These are phyloP conservation scores for Trigoniulus corallinus DNA, from an alignment of 1,140 invertebrate genomes.

Conservation along the genomic window DNA sequence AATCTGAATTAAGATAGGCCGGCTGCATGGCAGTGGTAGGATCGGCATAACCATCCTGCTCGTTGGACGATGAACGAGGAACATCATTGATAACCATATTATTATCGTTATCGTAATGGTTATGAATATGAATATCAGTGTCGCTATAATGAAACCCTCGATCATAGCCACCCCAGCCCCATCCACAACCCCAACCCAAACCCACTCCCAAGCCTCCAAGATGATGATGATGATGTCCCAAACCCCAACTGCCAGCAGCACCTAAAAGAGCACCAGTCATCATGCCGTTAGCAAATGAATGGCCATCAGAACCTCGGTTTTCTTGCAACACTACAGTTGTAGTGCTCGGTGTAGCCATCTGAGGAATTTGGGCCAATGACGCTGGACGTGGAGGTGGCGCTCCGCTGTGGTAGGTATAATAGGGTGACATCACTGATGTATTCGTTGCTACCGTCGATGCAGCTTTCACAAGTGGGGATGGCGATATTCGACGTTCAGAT, in stretches of 20 bases:
- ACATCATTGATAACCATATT: not conserved
- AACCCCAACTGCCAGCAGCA: not conserved
- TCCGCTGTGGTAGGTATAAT: too few species aligned
- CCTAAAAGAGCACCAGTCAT: not conserved
- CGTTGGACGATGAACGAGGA: not conserved
- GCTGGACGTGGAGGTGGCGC: not conserved
- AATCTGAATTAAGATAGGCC: not conserved
- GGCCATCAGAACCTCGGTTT: not conserved
- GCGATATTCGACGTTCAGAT: too few species aligned
- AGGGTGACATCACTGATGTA: too few species aligned
- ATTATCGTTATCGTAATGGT: not conserved
- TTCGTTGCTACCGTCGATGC: too few species aligned
- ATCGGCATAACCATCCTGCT: not conserved
- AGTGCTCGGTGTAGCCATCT: too few species aligned
- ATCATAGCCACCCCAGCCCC: not conserved
- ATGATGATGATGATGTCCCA: not conserved
- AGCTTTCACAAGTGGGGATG: too few species aligned
- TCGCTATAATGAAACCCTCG: not conserved
- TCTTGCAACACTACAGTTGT: not conserved
- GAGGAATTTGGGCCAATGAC: not conserved
- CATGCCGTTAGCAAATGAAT: not conserved
- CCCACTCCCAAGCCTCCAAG: not conserved
- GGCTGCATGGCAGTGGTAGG: not conserved
- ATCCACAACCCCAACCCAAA: not conserved
- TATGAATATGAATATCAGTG: not conserved